These are phyloP conservation scores for Drosophila prolongata DNA, from an alignment of 2,888 invertebrate genomes.

Conservation along the genomic window DNA sequence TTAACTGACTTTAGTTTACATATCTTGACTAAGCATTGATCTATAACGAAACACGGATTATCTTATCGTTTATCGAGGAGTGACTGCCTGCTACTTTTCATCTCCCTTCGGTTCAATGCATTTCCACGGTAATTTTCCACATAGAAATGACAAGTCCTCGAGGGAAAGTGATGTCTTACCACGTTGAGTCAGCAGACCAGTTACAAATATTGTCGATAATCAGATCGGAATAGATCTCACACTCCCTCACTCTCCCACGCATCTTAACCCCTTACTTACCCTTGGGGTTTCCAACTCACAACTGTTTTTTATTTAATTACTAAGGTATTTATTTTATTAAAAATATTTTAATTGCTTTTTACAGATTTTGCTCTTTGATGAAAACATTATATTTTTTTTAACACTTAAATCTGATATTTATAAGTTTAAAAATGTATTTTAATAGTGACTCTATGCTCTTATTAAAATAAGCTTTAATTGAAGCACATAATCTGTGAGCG, in stretches of 20 bases:
- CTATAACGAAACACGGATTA: neutral
- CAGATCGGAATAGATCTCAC: neutral
- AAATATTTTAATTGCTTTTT: neutral
- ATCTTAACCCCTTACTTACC: constrained; percentile 4
- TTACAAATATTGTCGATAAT: neutral
- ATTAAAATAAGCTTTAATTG: too few relatives aligned
- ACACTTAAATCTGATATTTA: too few relatives aligned
- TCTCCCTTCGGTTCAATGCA: constrained; percentile 8
- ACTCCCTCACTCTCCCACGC: constrained; percentile 3
- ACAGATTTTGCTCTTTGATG: too few relatives aligned
- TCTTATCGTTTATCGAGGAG: constrained; percentile 6
- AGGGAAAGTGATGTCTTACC: constrained; percentile 9
- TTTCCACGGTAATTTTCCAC: constrained; percentile 6
- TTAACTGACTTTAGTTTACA: neutral
- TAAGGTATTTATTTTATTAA: neutral
- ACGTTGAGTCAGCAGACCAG: neutral
- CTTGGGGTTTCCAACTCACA: neutral
- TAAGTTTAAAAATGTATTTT: too few relatives aligned
- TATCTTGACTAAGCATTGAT: neutral
- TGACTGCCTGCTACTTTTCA: neutral
- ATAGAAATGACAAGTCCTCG: neutral
- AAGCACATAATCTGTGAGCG: too few relatives aligned
- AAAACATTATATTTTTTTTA: too few relatives aligned
- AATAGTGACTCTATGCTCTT: too few relatives aligned
- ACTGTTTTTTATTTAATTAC: neutral